Base-by-base conservation (phyloP, 2,888 invertebrate species). In the Melikaiella ostensackeni region DNA sequence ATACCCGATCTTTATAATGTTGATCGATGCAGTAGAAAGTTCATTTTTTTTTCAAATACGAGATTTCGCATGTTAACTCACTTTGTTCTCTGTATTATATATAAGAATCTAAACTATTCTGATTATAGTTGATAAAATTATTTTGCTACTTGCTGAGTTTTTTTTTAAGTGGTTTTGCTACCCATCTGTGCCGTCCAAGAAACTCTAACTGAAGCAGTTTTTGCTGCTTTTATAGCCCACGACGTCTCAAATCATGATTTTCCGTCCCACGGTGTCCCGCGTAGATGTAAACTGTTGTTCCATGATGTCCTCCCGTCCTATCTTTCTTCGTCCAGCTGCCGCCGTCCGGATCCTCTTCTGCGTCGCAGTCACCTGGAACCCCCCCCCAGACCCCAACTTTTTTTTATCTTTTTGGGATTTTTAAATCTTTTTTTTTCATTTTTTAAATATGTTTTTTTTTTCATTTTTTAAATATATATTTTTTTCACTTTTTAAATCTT, bases 341-440 rank as follows among this genome's bases (percentile, higher is more conserved):
- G 21, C n/a, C 81, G 75, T 75, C 77, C 78, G 11, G 74, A 78
- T 78, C 78, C 76, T 82, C 84, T 84, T 83, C 84, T 80, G 77
- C 79, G 81, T 5, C 21, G 70, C 63, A 63, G 33, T 38, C 35
- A 63, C 33, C 50, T 70, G 30, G 33, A 70, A 70, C 70, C 78
- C 74, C 57, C 76, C 81, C 79, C 74, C 66, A 79, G 81, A 82
- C 21, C 57, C 79, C 83, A n/a, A n/a, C 79, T 79, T 79, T 66
- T 76, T 73, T 77, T 76, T 74, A 74, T 79, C 63, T 57, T 74
- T 79, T 76, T 59, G 3, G 19, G 59, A 73, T 55, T 76, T 77
- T 42, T 24, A 50, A 50, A 76, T 75, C 62, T 77, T 77, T 38
- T 0, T 38, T 13, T 38, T 38, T 9, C 3, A 50, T 38, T 77